These are phyloP conservation scores for Drosophila anomelani DNA, from an alignment of 2,888 invertebrate genomes.

Conservation along the genomic window DNA sequence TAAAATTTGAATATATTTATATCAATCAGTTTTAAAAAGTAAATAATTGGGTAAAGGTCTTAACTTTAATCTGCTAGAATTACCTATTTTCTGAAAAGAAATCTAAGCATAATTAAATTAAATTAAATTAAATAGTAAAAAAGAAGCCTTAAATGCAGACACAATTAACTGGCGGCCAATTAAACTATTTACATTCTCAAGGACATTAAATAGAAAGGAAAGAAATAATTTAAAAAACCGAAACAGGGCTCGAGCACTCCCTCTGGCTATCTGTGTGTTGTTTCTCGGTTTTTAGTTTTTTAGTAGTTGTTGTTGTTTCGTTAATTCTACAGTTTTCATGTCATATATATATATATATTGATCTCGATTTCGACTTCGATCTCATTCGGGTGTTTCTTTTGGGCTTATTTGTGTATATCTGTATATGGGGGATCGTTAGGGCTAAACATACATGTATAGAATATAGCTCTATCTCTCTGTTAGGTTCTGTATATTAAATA, in stretches of 20 bases:
- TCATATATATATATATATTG: constrained; percentile 7
- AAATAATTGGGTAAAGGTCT: too few relatives aligned
- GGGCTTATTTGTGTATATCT: constrained; percentile 17
- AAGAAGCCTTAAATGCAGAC: not conserved
- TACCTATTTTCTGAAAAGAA: not conserved
- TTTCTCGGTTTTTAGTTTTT: constrained; percentile 4
- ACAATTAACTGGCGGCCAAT: not conserved
- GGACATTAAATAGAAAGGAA: not conserved
- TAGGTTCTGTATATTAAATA: constrained; percentile 29
- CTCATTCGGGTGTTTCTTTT: constrained; percentile 6
- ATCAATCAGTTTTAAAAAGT: too few relatives aligned
- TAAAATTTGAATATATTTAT: too few relatives aligned
- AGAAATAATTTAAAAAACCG: constrained; percentile 1
- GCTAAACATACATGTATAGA: constrained; percentile 45
- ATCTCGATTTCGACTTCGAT: constrained; percentile 1
- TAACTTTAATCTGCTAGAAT: not conserved
- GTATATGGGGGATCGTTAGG: constrained; percentile 35
- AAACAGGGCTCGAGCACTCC: constrained; percentile 45
- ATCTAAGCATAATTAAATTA: too few relatives aligned
- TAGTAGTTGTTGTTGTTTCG: constrained; percentile 28
- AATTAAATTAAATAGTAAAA: not conserved
- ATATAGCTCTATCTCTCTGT: constrained; percentile 44
- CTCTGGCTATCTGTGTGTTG: constrained; percentile 48
- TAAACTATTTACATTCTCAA: not conserved
- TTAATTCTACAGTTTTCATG: constrained; percentile 22